Evolutionary conservation across 2,797 vertebrate genomes (phyloP).

Genomic region (Syngnathus rostellatus): DNA sequence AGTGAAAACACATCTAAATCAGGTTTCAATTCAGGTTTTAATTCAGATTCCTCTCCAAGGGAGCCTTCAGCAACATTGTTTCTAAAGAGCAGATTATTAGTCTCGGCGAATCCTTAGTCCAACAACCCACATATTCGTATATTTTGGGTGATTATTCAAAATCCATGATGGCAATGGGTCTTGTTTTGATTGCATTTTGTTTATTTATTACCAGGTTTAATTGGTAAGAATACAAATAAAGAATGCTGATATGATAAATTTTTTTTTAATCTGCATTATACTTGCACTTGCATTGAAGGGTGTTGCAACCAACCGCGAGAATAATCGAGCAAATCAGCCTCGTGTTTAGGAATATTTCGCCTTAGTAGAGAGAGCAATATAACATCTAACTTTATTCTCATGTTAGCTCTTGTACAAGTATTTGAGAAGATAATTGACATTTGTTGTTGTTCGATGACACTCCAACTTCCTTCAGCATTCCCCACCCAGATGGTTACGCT

Average conservation of each 20-base stretch:
- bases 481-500: slow-evolving; percentile 22
- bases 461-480: slow-evolving; percentile 16
- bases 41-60: not conserved
- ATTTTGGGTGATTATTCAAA: too few species aligned
- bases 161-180: too few species aligned
- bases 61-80: not conserved
- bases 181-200: too few species aligned
- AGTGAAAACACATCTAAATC: too few species aligned
- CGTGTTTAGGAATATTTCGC: not conserved
- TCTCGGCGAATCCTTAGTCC: too few species aligned
- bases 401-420: not conserved
- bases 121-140: too few species aligned
- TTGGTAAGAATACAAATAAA: not conserved
- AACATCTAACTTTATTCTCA: not conserved
- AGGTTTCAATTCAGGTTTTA: too few species aligned
- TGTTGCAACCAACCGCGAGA: not conserved
- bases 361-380: not conserved
- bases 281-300: not conserved
- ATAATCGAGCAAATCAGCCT: not conserved
- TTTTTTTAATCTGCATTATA: too few species aligned
- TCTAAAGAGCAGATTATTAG: not conserved
- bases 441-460: slow-evolving; percentile 1
- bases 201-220: not conserved
- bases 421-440: not conserved
- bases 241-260: not conserved